Percentiles rank a stretch among this genome's conserved stretches.
phyloP scores from a whole-genome alignment of 1,140 invertebrate species.

The Condylostylus longicornis region DNA sequence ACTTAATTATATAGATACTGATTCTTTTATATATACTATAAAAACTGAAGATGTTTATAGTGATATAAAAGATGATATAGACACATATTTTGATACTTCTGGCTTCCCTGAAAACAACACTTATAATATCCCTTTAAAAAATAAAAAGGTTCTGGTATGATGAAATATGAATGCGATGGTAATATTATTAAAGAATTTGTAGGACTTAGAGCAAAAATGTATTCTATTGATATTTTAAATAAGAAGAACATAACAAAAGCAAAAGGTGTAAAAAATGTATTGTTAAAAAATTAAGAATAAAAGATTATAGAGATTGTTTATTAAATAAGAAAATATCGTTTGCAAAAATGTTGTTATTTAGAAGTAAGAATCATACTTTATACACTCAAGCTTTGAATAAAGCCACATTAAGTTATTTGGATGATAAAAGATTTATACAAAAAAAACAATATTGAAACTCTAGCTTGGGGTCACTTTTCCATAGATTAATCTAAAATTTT shows the following conservation, averaged over 20 bases:
- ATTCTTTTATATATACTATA: conserved; percentile 30
- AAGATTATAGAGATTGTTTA: conserved; percentile 15
- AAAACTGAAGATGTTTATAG: conserved; percentile 30
- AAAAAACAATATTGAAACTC: conserved; percentile 5
- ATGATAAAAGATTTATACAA: conserved; percentile 10
- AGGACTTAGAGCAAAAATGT: conserved; percentile 17
- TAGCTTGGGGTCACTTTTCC: conserved; percentile 9
- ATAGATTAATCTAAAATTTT: no score
- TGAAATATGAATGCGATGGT: conserved; percentile 22
- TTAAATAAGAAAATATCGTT: conserved; percentile 10
- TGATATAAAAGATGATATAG: conserved; percentile 24
- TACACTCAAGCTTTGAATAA: conserved; percentile 17
- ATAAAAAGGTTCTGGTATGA: conserved; percentile 18
- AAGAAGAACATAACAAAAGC: conserved; percentile 7
- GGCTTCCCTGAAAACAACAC: no score
- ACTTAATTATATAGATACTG: conserved; percentile 33
- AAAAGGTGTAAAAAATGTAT: conserved; percentile 11
- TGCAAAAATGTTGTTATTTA: conserved; percentile 14
- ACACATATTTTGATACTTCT: conserved; percentile 20
- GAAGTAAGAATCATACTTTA: conserved; percentile 13
- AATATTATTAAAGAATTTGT: conserved; percentile 19
- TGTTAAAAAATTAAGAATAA: conserved; percentile 10
- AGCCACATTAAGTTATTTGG: conserved; percentile 9
- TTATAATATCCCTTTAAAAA: no score
- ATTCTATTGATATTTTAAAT: conserved; percentile 3